Conservation (phyloP, 2,888 invertebrate genomes). For the Trissolcus japonicus region DNA sequence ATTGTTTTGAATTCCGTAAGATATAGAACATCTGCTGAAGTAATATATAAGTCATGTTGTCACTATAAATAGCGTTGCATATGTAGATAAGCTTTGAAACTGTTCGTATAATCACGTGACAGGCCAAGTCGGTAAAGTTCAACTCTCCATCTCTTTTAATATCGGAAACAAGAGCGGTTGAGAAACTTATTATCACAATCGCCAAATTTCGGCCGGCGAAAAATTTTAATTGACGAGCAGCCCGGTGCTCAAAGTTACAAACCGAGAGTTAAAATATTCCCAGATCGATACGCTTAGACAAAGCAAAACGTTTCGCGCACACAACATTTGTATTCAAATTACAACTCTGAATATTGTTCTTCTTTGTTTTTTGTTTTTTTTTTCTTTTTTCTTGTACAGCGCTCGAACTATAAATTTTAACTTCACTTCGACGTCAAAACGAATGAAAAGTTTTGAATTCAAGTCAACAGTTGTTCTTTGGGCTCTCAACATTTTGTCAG, state of each 20-base stretch:
- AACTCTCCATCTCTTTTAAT: conserved; percentile 16
- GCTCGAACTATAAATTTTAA: no score
- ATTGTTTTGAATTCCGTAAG: conserved; percentile 28
- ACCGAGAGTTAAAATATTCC: no score
- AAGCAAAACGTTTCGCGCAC: no score
- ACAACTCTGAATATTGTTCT: no score
- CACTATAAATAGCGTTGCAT: conserved; percentile 47
- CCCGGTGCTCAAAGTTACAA: no score
- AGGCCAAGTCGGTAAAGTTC: conserved; percentile 35
- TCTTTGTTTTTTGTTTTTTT: no score
- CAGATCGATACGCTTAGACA: not conserved
- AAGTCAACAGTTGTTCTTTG: no score
- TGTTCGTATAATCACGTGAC: conserved; percentile 48
- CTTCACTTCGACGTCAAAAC: no score
- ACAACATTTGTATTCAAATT: conserved; percentile 3
- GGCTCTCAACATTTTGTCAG: no score
- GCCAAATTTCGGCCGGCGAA: conserved; percentile 15
- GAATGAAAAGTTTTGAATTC: no score
- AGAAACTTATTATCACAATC: conserved; percentile 41
- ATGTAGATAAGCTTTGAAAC: conserved; percentile 49
- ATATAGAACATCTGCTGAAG: conserved; percentile 49
- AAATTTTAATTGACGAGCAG: no score
- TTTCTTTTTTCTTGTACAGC: no score
- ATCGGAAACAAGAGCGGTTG: conserved; percentile 19
- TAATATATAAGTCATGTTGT: conserved; percentile 49